Conservation (phyloP, 2,888 invertebrate species). For the Drosophila pseudotakahashii region DNA sequence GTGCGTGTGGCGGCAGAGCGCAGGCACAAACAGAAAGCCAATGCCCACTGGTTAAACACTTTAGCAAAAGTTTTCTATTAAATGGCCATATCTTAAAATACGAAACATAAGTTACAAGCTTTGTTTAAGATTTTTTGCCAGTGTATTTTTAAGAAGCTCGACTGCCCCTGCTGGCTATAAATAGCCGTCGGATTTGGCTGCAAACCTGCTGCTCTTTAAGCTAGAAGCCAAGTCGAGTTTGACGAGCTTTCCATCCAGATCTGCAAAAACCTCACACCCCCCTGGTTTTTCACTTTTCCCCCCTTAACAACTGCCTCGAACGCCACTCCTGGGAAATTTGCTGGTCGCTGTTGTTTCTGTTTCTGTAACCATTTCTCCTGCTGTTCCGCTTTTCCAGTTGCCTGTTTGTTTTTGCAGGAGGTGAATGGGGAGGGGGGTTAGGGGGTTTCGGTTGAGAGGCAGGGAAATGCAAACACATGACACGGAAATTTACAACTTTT, state of each 20-base stretch:
- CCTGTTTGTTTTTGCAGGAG: slow-evolving; percentile 26
- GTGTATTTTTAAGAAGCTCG: background rate
- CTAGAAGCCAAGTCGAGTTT: slow-evolving; percentile 32
- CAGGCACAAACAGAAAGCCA: no score
- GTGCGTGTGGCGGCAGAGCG: no score
- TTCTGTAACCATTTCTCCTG: slow-evolving; percentile 32
- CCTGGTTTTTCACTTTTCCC: background rate
- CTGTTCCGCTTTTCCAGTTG: slow-evolving; percentile 18
- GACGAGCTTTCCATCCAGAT: slow-evolving; percentile 31
- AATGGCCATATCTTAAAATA: no score
- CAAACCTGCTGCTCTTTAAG: slow-evolving; percentile 32
- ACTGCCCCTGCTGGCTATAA: slow-evolving; percentile 44
- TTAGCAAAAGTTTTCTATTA: no score
- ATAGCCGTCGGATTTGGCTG: slow-evolving; percentile 52
- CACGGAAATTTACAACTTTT: slow-evolving; percentile 68
- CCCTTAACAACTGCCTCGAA: slow-evolving; percentile 29
- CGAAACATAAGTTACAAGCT: no score
- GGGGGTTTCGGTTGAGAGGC: background rate
- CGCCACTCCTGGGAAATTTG: slow-evolving; percentile 75
- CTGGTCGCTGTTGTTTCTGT: slow-evolving; percentile 48
- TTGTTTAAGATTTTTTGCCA: no score
- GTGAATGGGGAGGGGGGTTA: no score
- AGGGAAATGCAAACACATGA: slow-evolving; percentile 61
- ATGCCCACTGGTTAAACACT: no score
- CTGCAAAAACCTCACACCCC: background rate